Evolutionary conservation across 1,140 invertebrate genomes (phyloP).

Genomic region (Drosophila athabasca): DNA sequence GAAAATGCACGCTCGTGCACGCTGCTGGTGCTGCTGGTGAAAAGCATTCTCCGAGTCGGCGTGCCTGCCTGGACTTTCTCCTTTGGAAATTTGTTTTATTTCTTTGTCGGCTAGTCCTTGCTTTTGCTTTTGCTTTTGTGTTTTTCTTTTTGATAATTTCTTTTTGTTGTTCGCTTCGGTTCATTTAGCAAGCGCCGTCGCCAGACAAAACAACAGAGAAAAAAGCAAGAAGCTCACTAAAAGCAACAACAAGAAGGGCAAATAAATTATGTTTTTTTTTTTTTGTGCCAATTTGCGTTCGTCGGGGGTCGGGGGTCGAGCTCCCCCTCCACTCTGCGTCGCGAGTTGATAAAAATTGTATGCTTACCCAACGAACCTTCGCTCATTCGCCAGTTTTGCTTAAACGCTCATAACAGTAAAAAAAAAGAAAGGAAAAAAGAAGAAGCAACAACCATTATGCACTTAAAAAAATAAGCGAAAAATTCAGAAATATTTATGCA

Average conservation of each 20-base stretch:
- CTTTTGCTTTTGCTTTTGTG: neutral
- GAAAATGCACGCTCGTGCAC: too few species aligned
- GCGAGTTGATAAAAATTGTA: conserved; percentile 72
- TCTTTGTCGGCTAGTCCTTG: too few species aligned
- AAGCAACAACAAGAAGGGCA: conserved; percentile 8
- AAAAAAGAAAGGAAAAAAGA: conserved; percentile 17
- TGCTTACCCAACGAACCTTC: conserved; percentile 59
- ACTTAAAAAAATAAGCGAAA: conserved; percentile 26
- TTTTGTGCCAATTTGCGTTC: conserved; percentile 19
- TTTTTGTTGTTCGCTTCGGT: too few species aligned
- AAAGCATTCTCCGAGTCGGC: too few species aligned
- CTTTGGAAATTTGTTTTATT: too few species aligned
- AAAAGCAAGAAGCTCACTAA: conserved; percentile 36
- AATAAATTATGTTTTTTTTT: conserved; percentile 51
- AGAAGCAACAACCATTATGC: conserved; percentile 34
- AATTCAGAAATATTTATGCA: conserved; percentile 55
- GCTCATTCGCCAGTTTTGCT: conserved; percentile 67
- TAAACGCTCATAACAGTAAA: conserved; percentile 77
- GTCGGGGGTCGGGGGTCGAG: conserved; percentile 9
- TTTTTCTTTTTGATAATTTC: conserved; percentile 30
- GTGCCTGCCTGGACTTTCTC: too few species aligned
- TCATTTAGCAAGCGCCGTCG: too few species aligned
- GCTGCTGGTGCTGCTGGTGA: too few species aligned
- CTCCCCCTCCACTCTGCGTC: conserved; percentile 21
- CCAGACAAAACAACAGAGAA: conserved; percentile 48